Evolutionary conservation across 2,113 vertebrate genomes (phyloP).

Genomic region (Siniperca knerii): DNA sequence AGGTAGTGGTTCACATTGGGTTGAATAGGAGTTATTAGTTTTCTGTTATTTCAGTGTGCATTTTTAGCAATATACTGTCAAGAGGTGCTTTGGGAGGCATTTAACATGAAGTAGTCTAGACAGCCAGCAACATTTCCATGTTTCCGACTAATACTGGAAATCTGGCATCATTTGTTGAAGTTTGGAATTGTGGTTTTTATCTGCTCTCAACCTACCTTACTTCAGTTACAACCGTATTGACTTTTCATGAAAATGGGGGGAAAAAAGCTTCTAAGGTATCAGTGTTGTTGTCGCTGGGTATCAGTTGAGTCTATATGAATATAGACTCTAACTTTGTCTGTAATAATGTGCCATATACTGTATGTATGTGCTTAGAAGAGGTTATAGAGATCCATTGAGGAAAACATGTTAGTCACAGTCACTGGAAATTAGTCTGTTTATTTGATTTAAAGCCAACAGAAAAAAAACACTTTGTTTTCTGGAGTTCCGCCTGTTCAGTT

Average conservation of each 20-base stretch:
- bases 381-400: neutral
- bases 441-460: constrained; percentile 1
- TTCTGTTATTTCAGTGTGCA: constrained; percentile 1
- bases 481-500: neutral
- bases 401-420: neutral
- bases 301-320: neutral
- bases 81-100: constrained; percentile 15
- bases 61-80: neutral
- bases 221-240: neutral
- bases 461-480: neutral
- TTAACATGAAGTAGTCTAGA: constrained; percentile 1
- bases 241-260: neutral
- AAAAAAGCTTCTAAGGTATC: too few species aligned
- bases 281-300: too few species aligned
- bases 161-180: neutral
- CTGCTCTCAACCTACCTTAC: neutral
- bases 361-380: neutral
- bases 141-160: neutral
- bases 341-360: neutral
- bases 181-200: neutral
- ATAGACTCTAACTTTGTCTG: constrained; percentile 1
- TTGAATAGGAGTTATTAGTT: neutral
- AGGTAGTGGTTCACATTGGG: neutral
- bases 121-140: neutral
- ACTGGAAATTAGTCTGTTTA: constrained; percentile 7